Evolutionary conservation across 2,888 invertebrate genomes (phyloP), one percentile per base, ranked within the genome.

Genomic region (Noctua janthe): DNA sequence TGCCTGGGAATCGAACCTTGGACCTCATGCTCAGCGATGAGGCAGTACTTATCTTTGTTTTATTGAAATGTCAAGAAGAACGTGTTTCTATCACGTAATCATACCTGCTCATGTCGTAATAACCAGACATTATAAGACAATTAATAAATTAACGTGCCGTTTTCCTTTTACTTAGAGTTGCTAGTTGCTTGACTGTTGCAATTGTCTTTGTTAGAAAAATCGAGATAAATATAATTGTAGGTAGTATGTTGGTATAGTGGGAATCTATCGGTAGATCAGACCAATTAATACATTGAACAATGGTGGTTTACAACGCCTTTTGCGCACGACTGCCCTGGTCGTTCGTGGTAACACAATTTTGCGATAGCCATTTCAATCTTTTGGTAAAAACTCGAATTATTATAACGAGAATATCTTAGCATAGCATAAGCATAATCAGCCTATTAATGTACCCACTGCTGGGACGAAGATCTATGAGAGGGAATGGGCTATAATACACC

Each of bases 221-320:
- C 47, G 49, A 83, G 74, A 70, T 75, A 43, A 62, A 77, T 73
- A 47, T 77, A 69, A 83, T 71, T 69, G 17, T 51, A 35, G n/a
- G 11, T n/a, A 64, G 70, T n/a, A 66, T 5, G 43, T 59, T 59
- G n/a, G 56, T 76, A 54, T 10, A 77, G 20, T 70, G 80, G 39
- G 71, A 71, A 72, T 64, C 39, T 54, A 85, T 82, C 51, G 69
- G 56, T 47, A 11, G 67, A 85, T 67, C 35, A 54, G 51, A 74
- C 35, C 71, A 66, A 74, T 85, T 71, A 81, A 47, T 85, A 39
- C 47, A 59, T 59, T 6, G 17, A 85, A 83, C 85, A 85, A 81
- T 54, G 20, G 70, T 20, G 64, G 35, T 29, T 43, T 54, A 54
- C 54, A 54, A 73, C 29, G 73, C 49, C 64, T 51, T 51, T 59